Conservation (phyloP, 2,888 invertebrate species). For the Apotomis betuletana region DNA sequence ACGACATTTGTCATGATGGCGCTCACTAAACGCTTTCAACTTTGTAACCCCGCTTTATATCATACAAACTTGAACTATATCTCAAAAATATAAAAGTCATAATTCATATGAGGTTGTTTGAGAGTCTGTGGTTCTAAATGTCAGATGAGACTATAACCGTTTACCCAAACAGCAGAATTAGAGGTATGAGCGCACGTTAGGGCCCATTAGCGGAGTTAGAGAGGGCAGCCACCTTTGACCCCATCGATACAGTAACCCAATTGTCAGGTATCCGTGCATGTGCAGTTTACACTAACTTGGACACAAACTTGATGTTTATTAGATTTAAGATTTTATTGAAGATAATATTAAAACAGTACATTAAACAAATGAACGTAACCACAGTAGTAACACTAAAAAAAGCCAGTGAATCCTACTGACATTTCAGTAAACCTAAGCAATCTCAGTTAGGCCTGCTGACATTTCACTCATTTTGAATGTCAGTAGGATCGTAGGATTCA, state of each 20-base stretch:
- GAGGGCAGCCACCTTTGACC: conserved; percentile 70
- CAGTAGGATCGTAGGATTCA: too few relatives aligned
- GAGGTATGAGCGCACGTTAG: conserved; percentile 69
- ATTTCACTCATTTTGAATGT: too few relatives aligned
- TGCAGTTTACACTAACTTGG: not conserved
- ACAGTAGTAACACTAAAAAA: too few relatives aligned
- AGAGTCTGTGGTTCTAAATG: not conserved
- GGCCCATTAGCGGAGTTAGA: conserved; percentile 73
- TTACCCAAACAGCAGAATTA: conserved; percentile 66
- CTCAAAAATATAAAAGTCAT: not conserved
- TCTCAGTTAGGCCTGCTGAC: too few relatives aligned
- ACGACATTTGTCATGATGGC: conserved; percentile 26
- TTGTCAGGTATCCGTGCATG: conserved; percentile 24
- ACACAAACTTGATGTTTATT: not conserved
- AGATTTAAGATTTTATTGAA: too few relatives aligned
- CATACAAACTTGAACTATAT: conserved; percentile 5
- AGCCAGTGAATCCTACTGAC: too few relatives aligned
- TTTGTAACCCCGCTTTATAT: not conserved
- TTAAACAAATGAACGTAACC: too few relatives aligned
- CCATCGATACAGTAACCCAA: conserved; percentile 65
- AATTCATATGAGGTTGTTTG: not conserved
- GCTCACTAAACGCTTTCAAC: not conserved
- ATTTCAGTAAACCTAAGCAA: too few relatives aligned
- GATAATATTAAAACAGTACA: too few relatives aligned
- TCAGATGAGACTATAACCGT: conserved; percentile 57